A percentile compares a stretch with the other conserved stretches of the same genome.
These are phyloP conservation scores for Euphonia xanthogaster DNA, from an alignment of 2,797 vertebrate species.

Conservation along the genomic window DNA sequence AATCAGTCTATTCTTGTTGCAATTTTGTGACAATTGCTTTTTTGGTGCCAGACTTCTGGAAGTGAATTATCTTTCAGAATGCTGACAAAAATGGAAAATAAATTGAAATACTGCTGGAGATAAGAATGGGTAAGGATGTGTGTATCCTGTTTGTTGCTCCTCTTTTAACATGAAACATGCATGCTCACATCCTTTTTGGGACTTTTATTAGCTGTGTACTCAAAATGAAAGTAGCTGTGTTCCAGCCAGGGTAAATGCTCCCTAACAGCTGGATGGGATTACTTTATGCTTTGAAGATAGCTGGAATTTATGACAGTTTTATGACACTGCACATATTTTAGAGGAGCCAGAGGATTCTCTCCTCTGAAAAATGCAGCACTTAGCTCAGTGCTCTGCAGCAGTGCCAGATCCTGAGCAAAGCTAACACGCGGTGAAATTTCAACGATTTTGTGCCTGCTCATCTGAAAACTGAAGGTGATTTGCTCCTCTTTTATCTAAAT, in stretches of 20 bases:
- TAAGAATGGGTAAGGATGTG: slow-evolving; percentile 9
- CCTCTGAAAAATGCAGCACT: not conserved
- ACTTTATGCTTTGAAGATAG: slow-evolving; percentile 41
- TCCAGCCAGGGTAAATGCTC: slow-evolving; percentile 4
- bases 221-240: slow-evolving; percentile 43
- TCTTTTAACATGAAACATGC: slow-evolving; percentile 10
- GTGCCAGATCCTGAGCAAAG: not conserved
- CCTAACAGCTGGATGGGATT: slow-evolving; percentile 24
- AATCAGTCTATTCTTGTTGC: not conserved
- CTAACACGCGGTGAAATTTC: not conserved
- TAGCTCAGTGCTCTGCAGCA: not conserved
- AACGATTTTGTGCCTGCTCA: not conserved
- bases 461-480: not conserved
- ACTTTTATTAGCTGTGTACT: not conserved
- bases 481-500: not conserved
- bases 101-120: slow-evolving; percentile 17
- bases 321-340: slow-evolving; percentile 46
- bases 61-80: not conserved
- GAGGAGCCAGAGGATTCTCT: slow-evolving; percentile 15
- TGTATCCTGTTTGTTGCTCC: slow-evolving; percentile 26
- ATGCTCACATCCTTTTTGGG: slow-evolving; percentile 9
- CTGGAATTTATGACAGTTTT: slow-evolving; percentile 40
- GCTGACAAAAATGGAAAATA: slow-evolving; percentile 27
- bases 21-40: not conserved
- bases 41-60: not conserved